These are phyloP conservation scores for Pollachius pollachius DNA, from an alignment of 2,113 vertebrate species.

Conservation along the genomic window DNA sequence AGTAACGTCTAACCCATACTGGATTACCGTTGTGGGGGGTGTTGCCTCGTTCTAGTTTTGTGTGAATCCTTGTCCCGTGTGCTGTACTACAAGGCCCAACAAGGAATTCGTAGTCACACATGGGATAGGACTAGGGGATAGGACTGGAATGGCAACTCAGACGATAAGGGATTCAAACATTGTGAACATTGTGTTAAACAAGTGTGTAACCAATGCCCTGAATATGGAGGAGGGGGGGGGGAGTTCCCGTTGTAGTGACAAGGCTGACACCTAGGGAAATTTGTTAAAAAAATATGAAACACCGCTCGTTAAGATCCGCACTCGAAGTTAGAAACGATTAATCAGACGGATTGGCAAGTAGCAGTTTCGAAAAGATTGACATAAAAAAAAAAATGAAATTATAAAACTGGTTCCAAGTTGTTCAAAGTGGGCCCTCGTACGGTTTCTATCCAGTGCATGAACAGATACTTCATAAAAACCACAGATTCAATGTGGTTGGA, in stretches of 20 bases:
- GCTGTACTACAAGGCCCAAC: too few species aligned
- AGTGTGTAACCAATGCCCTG: constrained; percentile 20
- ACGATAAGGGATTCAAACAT: constrained; percentile 3
- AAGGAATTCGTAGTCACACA: too few species aligned
- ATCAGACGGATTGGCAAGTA: constrained; percentile 2
- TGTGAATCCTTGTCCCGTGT: too few species aligned
- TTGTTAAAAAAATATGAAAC: too few species aligned
- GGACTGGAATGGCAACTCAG: not conserved
- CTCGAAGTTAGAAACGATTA: not conserved
- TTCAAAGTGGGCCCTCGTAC: constrained; percentile 31
- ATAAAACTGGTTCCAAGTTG: not conserved
- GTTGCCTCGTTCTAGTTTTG: too few species aligned
- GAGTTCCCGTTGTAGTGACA: not conserved
- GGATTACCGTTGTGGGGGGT: too few species aligned
- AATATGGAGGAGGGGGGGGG: not conserved
- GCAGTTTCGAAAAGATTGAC: constrained; percentile 10
- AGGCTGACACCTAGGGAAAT: constrained; percentile 19
- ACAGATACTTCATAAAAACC: constrained; percentile 40
- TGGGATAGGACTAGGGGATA: too few species aligned
- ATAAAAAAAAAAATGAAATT: not conserved
- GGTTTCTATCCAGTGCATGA: constrained; percentile 30
- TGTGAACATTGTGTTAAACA: constrained; percentile 16
- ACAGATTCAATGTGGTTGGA: constrained; percentile 22
- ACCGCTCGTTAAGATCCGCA: not conserved
- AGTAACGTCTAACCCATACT: too few species aligned